Evolutionary conservation across 2,113 vertebrate genomes (phyloP), one percentile per base, ranked within the genome.

Genomic region (Alouatta palliata): DNA sequence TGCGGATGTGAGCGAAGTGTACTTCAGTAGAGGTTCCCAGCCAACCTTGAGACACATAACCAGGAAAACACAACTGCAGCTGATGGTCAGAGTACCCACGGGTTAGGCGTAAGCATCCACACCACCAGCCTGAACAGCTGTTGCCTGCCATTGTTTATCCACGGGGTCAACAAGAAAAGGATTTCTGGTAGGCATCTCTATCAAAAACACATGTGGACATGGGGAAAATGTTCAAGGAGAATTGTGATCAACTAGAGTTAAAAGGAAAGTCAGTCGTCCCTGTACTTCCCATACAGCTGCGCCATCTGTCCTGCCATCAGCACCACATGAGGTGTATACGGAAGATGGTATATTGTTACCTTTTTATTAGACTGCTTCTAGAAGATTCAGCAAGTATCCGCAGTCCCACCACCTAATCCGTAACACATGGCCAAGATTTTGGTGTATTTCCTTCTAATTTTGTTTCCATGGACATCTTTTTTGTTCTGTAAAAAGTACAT

Each of bases 31-130:
- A 37, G 37, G 6, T 25, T 19, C 23, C 49, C 73, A 49, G 52
- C 35, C 5, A 3, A 13, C 21, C 9, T 7, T 8, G 8, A 83
- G 81, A 56, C 0, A 1, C 27, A 9, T 23, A 45, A 21, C 4
- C 49, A 40, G 68, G 61, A 80, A 64, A 80, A 56, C 32, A 64
- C 13, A 49, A 21, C 43, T 25, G 9, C 14, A 61, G 6, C 71
- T 64, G 6, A 12, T 3, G 35, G 75, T n/a, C 4, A 11, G 20
- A 84, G 35, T 12, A 49, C 30, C 40, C 20, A 6, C 2, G 6
- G 4, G 19, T 37, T 17, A 2, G 8, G 8, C n/a, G 1, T 6
- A 71, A 30, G 71, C 40, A 17, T 13, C 89, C 30, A n/a, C 9
- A 25, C 6, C 52, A 54, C 61, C 27, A 37, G 30, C 40, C 13